Evolutionary conservation across 2,113 vertebrate species (phyloP).

Genomic region (Erpornis zantholeuca): DNA sequence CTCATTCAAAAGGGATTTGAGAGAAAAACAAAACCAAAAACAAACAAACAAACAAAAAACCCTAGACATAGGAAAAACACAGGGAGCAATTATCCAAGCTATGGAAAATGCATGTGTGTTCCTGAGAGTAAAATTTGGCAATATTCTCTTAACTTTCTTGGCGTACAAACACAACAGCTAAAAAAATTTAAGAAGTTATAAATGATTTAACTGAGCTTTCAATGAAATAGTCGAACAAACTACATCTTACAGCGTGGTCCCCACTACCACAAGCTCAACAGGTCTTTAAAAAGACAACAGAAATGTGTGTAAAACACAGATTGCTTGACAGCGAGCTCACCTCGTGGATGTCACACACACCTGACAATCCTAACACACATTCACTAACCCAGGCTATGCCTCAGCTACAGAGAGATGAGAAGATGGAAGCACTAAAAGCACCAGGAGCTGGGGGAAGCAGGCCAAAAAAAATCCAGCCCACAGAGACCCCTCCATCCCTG

Average conservation of each 20-base stretch:
- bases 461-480: background rate
- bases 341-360: fast-evolving
- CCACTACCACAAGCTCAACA: background rate
- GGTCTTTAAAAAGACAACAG: background rate
- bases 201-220: background rate
- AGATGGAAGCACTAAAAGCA: background rate
- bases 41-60: background rate
- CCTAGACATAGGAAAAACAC: background rate
- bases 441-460: too few species aligned
- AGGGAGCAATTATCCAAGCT: background rate
- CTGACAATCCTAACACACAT: background rate
- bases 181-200: background rate
- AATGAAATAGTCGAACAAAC: background rate
- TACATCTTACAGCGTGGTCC: background rate
- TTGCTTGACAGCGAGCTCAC: fast-evolving
- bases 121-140: background rate
- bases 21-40: background rate
- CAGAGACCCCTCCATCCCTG: fast-evolving
- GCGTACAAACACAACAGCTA: background rate
- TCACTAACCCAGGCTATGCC: background rate
- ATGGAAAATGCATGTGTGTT: background rate
- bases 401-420: background rate
- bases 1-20: background rate
- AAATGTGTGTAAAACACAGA: background rate
- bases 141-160: background rate